phyloP scores from a whole-genome alignment of 2,797 vertebrate genomes.

The Cuniculus paca region DNA sequence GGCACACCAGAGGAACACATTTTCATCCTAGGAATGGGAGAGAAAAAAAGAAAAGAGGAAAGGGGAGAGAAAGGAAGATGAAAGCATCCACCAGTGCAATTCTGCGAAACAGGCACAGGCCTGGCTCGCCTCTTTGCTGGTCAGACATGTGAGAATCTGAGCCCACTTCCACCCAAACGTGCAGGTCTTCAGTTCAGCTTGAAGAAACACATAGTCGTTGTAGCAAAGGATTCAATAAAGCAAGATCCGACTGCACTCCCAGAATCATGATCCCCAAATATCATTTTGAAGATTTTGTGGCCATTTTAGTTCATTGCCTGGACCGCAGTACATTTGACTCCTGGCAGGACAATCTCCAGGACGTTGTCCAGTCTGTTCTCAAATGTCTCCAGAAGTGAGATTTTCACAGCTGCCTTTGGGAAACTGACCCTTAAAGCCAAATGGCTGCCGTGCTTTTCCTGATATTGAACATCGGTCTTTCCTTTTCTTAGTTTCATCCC shows the following conservation, averaged over 20 bases:
- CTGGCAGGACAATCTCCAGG: conserved; percentile 28
- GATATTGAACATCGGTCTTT: conserved; percentile 57
- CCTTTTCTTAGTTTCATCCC: conserved; percentile 58
- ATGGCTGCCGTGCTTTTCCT: conserved; percentile 47
- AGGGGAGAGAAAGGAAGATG: rapidly evolving
- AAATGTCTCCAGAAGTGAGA: conserved; percentile 19
- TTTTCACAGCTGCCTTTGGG: conserved; percentile 66
- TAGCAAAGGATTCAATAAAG: conserved; percentile 48
- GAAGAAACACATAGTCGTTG: neutral
- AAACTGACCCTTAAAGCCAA: conserved; percentile 48
- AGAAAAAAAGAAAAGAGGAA: neutral
- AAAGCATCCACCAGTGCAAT: neutral
- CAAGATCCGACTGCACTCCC: neutral
- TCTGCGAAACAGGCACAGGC: neutral
- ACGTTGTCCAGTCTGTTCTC: neutral
- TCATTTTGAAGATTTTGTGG: conserved; percentile 21
- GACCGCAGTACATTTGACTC: neutral
- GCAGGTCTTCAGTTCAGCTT: neutral
- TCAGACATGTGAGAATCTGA: neutral
- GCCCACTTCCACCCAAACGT: neutral
- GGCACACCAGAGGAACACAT: neutral
- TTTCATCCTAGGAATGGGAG: neutral
- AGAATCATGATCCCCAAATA: conserved; percentile 50
- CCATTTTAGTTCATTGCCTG: conserved; percentile 38
- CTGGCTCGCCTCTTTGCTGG: neutral